Evolutionary conservation across 2,113 vertebrate genomes (phyloP).

Genomic region (Furnarius figulus): DNA sequence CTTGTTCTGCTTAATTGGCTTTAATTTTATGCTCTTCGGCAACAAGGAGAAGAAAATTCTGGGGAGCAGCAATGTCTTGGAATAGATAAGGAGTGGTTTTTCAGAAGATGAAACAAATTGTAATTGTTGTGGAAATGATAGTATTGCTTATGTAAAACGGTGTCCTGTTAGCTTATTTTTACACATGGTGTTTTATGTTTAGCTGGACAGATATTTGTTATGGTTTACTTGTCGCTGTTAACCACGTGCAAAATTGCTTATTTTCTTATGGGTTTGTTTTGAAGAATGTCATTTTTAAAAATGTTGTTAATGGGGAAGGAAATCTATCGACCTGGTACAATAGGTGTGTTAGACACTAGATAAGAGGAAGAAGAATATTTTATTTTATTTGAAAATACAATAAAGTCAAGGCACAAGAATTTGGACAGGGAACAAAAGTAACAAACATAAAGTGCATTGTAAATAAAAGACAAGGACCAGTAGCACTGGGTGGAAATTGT

Average conservation of each 20-base stretch:
- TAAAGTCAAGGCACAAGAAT: slow-evolving; percentile 7
- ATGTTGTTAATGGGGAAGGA: slow-evolving; percentile 48
- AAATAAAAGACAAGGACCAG: slow-evolving; percentile 19
- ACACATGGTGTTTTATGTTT: slow-evolving; percentile 23
- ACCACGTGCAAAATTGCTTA: slow-evolving; percentile 24
- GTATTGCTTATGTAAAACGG: slow-evolving; percentile 37
- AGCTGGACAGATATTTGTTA: slow-evolving; percentile 46
- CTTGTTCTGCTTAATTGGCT: not conserved
- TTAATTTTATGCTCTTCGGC: not conserved
- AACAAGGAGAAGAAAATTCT: not conserved
- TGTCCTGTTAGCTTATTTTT: slow-evolving; percentile 43
- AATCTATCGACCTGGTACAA: slow-evolving; percentile 47
- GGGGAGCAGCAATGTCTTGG: not conserved
- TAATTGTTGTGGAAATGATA: slow-evolving; percentile 23
- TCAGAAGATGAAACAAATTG: slow-evolving; percentile 15
- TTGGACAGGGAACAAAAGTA: slow-evolving; percentile 51
- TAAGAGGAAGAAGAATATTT: slow-evolving; percentile 49
- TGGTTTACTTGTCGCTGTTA: slow-evolving; percentile 12
- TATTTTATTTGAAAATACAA: slow-evolving; percentile 48
- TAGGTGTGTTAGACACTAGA: slow-evolving; percentile 40
- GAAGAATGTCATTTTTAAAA: slow-evolving; percentile 1
- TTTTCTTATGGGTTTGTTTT: slow-evolving; percentile 35
- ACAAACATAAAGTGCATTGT: slow-evolving; percentile 2
- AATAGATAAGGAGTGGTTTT: not conserved
- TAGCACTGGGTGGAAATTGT: not conserved